Conservation (phyloP, 1,140 invertebrate species). For the Melitaea cinxia region DNA sequence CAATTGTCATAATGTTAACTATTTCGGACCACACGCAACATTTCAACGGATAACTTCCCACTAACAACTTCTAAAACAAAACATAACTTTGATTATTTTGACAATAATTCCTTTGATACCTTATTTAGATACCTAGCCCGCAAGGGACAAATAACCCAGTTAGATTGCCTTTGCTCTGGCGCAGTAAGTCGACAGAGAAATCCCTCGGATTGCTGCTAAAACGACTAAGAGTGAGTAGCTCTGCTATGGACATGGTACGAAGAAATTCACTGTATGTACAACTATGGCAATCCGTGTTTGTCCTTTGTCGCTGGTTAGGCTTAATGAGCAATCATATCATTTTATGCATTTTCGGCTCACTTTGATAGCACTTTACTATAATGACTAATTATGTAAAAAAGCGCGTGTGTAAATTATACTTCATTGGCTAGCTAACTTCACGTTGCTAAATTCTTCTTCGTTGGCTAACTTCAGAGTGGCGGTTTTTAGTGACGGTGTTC, state of each 20-base stretch:
- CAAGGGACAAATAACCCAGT: conserved; percentile 59
- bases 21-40: no score
- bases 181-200: conserved; percentile 69
- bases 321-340: conserved; percentile 43
- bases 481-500: no score
- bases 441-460: no score
- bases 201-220: conserved; percentile 69
- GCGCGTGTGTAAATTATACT: no score
- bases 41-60: no score
- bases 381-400: no score
- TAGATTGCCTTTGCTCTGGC: conserved; percentile 70
- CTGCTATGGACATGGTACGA: conserved; percentile 9
- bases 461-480: no score
- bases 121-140: conserved; percentile 60
- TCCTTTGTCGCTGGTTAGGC: conserved; percentile 42
- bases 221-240: conserved; percentile 68
- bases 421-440: no score
- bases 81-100: conserved; percentile 1
- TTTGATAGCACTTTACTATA: no score
- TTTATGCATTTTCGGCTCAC: no score
- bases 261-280: conserved; percentile 51
- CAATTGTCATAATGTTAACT: no score
- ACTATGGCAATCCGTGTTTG: conserved; percentile 47
- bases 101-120: conserved; percentile 28
- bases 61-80: no score